Percentiles rank a stretch among this genome's conserved stretches.
phyloP scores from a whole-genome alignment of 1,140 invertebrate species.

The Octopus sinensis region DNA sequence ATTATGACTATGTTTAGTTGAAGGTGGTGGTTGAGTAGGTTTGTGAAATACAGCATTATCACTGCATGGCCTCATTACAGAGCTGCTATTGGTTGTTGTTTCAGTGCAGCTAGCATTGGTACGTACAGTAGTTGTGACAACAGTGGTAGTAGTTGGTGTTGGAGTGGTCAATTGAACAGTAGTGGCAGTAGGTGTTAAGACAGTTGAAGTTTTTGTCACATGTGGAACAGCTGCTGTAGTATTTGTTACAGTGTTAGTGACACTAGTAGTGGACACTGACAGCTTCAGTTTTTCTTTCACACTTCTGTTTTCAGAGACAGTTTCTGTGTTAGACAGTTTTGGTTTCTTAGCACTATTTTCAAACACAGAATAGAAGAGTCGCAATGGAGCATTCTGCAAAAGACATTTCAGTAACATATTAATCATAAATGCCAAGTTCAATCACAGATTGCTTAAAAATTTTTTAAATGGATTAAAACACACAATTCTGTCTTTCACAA shows the following conservation, averaged over 20 bases:
- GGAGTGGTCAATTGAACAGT: background rate
- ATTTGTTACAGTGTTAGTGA: too few relatives aligned
- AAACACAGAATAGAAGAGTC: background rate
- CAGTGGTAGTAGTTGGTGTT: background rate
- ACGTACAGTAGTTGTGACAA: background rate
- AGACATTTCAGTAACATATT: too few relatives aligned
- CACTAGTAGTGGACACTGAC: too few relatives aligned
- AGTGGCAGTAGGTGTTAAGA: background rate
- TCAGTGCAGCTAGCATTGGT: background rate
- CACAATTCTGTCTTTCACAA: too few relatives aligned
- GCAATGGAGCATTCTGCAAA: constrained; percentile 7
- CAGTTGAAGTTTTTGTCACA: too few relatives aligned
- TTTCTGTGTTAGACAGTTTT: background rate
- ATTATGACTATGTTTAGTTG: background rate
- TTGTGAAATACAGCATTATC: background rate
- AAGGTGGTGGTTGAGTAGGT: background rate
- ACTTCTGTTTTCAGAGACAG: background rate
- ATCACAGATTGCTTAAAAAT: too few relatives aligned
- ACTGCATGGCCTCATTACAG: background rate
- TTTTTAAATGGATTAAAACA: too few relatives aligned
- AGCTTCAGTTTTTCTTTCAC: background rate
- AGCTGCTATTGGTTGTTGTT: background rate
- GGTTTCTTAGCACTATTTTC: constrained; percentile 4
- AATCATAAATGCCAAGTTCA: too few relatives aligned
- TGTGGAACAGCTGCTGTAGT: too few relatives aligned